Percentiles rank a stretch among this genome's conserved stretches.
Evolutionary conservation across 53 echinoderm and acorn worm genomes (phyloP).

Genomic region (Mesocentrotus franciscanus): DNA sequence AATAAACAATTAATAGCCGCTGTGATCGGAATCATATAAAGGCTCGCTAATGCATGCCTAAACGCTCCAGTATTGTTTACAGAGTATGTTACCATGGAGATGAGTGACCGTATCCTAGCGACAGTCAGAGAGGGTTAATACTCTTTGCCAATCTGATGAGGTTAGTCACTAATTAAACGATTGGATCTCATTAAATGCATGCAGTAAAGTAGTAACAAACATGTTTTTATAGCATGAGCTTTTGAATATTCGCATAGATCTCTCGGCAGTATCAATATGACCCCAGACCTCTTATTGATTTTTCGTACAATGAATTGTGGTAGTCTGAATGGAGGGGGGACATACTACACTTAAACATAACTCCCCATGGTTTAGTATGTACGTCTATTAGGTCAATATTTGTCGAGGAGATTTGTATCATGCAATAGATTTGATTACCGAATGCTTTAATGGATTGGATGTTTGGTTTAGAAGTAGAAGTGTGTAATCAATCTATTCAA

Average conservation of each 20-base stretch:
- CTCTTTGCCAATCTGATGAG: not conserved
- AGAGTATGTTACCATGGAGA: not conserved
- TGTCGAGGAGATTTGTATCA: not conserved
- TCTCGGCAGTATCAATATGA: too few species aligned
- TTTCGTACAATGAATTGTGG: too few species aligned
- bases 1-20: not conserved
- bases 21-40: not conserved
- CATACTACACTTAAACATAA: not conserved
- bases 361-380: not conserved
- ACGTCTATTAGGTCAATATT: not conserved
- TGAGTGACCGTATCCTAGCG: not conserved
- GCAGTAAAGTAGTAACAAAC: not conserved
- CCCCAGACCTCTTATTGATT: too few species aligned
- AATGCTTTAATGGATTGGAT: slow-evolving; percentile 9
- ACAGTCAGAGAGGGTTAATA: not conserved
- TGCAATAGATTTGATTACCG: not conserved
- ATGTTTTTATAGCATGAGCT: not conserved
- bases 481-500: slow-evolving; percentile 13
- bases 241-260: not conserved
- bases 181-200: not conserved
- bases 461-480: not conserved
- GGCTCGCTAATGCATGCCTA: slow-evolving; percentile 21
- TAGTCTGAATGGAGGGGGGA: too few species aligned
- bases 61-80: not conserved
- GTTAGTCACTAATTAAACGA: slow-evolving; percentile 27